Base-by-base conservation (phyloP, 2,888 invertebrate genomes). In the Eupithecia subfuscata region DNA sequence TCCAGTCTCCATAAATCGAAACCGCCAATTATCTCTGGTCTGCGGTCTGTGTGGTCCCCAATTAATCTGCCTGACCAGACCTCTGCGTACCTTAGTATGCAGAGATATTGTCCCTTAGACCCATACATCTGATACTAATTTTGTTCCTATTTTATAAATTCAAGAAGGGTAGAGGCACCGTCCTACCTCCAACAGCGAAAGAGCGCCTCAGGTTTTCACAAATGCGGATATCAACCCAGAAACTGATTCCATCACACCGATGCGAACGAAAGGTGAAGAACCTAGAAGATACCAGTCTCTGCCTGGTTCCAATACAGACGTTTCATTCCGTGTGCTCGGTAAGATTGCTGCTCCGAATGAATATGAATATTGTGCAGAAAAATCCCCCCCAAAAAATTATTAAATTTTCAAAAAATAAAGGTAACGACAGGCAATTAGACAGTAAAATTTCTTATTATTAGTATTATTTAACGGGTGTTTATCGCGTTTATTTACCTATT, bases 271-370 rank as follows among this genome's bases (percentile, higher is more conserved):
- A 82, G 43, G 78, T 91, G 82, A 64, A 79, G 5, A 71, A 68
- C 0, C 73, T 82, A 0, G 85, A 87, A n/a, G 83, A 88, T 12
- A 80, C 84, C 60, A 88, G 84, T 45, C 74, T 90, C 8, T 94
- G 94, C 74, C 78, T 94, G 78, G 86, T 87, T 70, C 91, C 94
- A 0, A 81, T 93, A 9, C 74, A 82, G 2, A 83, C 84, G 0
- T 89, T 90, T 75, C 93, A 93, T 56, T 90, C 88, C 63, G 76
- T 80, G 16, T 94, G 94, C 73, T 86, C 87, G 88, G 94, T 94
- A 78, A 86, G 87, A 75, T 65, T 60, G n/a, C 18, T 52, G 9
- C 18, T n/a, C n/a, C n/a, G 3, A 30, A 30, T 30, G 1, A 2
- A 4, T 37, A 37, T 16, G 16, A 48, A 18, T 48, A 48, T n/a